These are phyloP conservation scores for Xiphorhynchus erythropygius DNA, from an alignment of 2,797 vertebrate species.

Conservation along the genomic window DNA sequence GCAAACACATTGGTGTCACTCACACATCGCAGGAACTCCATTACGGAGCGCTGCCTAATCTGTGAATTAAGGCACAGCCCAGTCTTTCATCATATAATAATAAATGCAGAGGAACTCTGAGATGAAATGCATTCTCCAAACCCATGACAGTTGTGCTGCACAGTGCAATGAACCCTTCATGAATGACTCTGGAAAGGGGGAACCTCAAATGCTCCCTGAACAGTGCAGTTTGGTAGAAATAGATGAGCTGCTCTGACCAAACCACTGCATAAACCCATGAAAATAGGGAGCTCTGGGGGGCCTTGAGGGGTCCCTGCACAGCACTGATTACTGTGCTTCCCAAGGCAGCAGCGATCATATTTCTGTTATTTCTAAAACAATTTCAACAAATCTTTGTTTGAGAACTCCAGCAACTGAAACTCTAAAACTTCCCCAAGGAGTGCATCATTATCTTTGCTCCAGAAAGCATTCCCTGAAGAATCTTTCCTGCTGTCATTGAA, in stretches of 20 bases:
- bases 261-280: background rate
- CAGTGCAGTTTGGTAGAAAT: background rate
- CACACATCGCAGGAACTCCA: background rate
- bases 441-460: background rate
- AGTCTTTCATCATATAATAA: background rate
- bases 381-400: background rate
- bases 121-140: conserved; percentile 25
- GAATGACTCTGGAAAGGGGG: background rate
- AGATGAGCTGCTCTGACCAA: background rate
- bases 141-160: background rate
- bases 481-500: background rate
- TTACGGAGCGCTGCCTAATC: background rate
- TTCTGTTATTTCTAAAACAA: background rate
- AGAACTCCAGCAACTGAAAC: background rate
- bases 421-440: background rate
- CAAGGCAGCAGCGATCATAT: background rate
- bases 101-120: conserved; percentile 17
- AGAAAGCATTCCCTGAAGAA: background rate
- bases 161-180: background rate
- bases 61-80: conserved; percentile 29
- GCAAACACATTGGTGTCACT: background rate
- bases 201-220: background rate
- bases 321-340: background rate
- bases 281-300: background rate
- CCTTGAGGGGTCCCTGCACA: background rate